Evolutionary conservation across 2,113 vertebrate species (phyloP), one percentile per base, ranked within the genome.

Genomic region (Sebastes fasciatus): DNA sequence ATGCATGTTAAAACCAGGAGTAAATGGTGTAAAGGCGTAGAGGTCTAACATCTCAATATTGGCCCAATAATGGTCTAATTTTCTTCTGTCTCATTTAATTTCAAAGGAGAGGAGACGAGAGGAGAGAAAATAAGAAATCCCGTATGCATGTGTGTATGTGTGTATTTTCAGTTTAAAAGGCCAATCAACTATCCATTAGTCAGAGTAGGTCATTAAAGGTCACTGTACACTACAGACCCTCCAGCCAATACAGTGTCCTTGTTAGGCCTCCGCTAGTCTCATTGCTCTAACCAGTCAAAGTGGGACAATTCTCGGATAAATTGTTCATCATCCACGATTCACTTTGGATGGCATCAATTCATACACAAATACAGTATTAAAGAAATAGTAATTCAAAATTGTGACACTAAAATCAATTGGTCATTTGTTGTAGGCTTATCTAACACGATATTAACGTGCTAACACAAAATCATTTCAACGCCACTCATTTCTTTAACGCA

Each of bases 141-240:
- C 45, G 26, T 55, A 13, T 17, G 21, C 6, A 9, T 46, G 54
- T 19, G 26, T 76, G 13, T 21, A 10, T 63, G 13, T 77, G 9
- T 57, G 6, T 64, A 16, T 17, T 45, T 61, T 70, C 40, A 55
- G 42, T 51, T 65, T 69, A 48, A 74, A 60, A 73, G 48, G 49
- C 40, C 8, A 34, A 67, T 86, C 45, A 78, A 74, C 67, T 21
- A 71, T 48, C 79, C 74, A 85, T 87, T 85, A 73, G 63, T 48
- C 40, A 61, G 85, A 57, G 42, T 61, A 58, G 75, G 81, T 82
- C 82, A 80, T 69, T n/a, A 26, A 51, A 54, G 82, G 71, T 84
- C 65, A 13, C n/a, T 12, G 34, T 34, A 34, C 34, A 34, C 17
- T 66, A 64, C 14, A 63, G 57, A 66, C 58, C 45, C 17, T 7